Conservation (phyloP, 1,140 invertebrate genomes). For the Meloidogyne floridensis region DNA sequence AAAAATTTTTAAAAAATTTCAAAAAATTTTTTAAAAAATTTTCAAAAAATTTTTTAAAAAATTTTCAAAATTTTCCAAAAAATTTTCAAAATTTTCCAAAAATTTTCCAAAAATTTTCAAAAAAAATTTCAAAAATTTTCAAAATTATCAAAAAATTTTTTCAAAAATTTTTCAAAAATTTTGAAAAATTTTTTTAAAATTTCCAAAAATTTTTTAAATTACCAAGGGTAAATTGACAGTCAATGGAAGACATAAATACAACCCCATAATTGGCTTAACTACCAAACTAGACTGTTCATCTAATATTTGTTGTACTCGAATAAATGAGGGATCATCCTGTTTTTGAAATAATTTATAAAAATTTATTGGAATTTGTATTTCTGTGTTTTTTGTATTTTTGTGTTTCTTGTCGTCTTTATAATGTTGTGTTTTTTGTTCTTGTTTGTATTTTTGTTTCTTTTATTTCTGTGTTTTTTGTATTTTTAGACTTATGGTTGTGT, state of each 20-base stretch:
- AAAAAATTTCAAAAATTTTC: background rate
- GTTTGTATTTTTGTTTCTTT: too few species aligned
- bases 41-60: background rate
- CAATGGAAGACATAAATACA: conserved; percentile 55
- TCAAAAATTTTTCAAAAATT: background rate
- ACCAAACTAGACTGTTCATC: conserved; percentile 59
- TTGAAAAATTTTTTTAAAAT: background rate
- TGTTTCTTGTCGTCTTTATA: background rate
- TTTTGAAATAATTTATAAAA: background rate
- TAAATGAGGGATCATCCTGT: conserved; percentile 51
- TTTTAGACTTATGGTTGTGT: background rate
- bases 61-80: background rate
- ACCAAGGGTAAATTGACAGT: conserved; percentile 52
- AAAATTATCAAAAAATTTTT: background rate
- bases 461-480: background rate
- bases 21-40: background rate
- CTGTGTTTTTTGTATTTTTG: too few species aligned
- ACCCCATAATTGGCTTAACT: conserved; percentile 59
- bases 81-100: background rate
- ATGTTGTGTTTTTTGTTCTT: too few species aligned
- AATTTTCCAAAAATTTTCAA: background rate
- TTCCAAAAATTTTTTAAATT: background rate
- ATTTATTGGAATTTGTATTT: too few species aligned
- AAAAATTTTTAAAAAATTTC: background rate
- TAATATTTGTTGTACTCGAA: conserved; percentile 52